phyloP scores from a whole-genome alignment of 2,797 vertebrate genomes.

The Steatocranus sp. region DNA sequence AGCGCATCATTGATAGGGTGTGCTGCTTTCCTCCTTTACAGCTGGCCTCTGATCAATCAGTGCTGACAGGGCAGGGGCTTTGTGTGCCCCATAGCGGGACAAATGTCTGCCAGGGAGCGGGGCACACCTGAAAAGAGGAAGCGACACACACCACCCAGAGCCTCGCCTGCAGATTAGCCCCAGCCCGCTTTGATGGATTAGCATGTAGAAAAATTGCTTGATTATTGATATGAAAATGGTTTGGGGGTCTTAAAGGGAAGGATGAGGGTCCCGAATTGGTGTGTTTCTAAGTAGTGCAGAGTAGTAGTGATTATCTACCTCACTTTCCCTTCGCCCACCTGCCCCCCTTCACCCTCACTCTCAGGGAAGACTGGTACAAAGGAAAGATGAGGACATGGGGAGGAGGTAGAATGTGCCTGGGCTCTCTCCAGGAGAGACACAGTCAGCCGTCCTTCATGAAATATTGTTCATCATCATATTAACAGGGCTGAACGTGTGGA shows the following conservation, averaged over 20 bases:
- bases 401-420: slow-evolving; percentile 65
- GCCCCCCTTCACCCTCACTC: slow-evolving; percentile 67
- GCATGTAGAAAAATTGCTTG: slow-evolving; percentile 96
- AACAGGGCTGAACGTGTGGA: slow-evolving; percentile 84
- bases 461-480: slow-evolving; percentile 88
- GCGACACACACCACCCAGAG: slow-evolving; percentile 34
- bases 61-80: slow-evolving; percentile 88
- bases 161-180: slow-evolving; percentile 85
- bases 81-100: slow-evolving; percentile 87
- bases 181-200: slow-evolving; percentile 98
- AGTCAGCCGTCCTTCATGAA: slow-evolving; percentile 82
- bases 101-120: slow-evolving; percentile 90
- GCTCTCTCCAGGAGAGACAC: slow-evolving; percentile 76
- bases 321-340: slow-evolving; percentile 70
- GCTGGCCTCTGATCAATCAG: slow-evolving; percentile 93
- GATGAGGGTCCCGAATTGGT: slow-evolving; percentile 19
- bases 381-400: slow-evolving; percentile 78
- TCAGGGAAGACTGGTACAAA: slow-evolving; percentile 78
- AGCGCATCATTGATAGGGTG: slow-evolving; percentile 84
- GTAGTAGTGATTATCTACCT: slow-evolving; percentile 62
- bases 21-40: slow-evolving; percentile 80
- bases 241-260: slow-evolving; percentile 28
- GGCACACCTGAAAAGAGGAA: slow-evolving; percentile 89
- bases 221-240: slow-evolving; percentile 99
- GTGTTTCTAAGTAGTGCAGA: slow-evolving; percentile 29